Evolutionary conservation across 1,140 invertebrate species (phyloP).

Genomic region (Aphelenchoides avenae): DNA sequence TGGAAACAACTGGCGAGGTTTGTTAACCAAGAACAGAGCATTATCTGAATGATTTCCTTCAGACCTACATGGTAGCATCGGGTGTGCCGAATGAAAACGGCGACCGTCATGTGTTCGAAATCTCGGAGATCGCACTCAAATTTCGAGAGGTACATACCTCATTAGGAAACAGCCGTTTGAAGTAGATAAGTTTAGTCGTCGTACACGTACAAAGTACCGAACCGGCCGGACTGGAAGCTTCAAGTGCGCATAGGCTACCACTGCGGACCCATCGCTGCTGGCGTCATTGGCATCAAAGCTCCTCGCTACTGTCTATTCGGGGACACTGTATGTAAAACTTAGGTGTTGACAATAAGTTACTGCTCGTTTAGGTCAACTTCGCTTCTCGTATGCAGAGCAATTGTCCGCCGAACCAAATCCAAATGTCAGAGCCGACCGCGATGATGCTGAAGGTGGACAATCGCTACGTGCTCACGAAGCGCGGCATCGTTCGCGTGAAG

Average conservation of each 20-base stretch:
- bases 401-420: constrained; percentile 58
- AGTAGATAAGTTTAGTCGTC: constrained; percentile 20
- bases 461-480: constrained; percentile 48
- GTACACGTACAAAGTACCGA: constrained; percentile 40
- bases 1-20: constrained; percentile 57
- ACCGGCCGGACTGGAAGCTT: constrained; percentile 52
- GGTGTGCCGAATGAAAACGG: constrained; percentile 78
- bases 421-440: constrained; percentile 56
- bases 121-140: constrained; percentile 62
- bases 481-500: constrained; percentile 57
- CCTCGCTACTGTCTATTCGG: constrained; percentile 69
- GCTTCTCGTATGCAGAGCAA: constrained; percentile 59
- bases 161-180: no score
- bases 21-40: no score
- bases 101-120: constrained; percentile 65
- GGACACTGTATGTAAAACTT: constrained; percentile 79
- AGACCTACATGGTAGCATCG: constrained; percentile 80
- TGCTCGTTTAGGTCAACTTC: constrained; percentile 56
- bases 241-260: constrained; percentile 57
- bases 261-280: constrained; percentile 63
- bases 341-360: no score
- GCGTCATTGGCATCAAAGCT: constrained; percentile 64
- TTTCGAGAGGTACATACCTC: constrained; percentile 57
- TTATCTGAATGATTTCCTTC: no score
- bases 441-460: constrained; percentile 35